Base-by-base conservation (phyloP, 2,888 invertebrate genomes). In the Agrotis segetum region DNA sequence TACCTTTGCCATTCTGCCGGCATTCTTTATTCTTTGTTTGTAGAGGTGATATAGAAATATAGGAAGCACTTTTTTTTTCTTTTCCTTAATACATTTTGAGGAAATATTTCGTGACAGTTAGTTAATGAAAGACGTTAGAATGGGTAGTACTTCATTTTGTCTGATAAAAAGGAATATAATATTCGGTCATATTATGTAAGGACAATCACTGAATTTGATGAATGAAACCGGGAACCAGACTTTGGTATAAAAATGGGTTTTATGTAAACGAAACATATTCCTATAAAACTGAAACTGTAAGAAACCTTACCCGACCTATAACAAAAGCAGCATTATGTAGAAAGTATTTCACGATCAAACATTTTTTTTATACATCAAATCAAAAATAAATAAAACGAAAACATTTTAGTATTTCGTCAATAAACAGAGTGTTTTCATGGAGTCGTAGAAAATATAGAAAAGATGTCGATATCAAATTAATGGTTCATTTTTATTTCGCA, bases 1-100 rank as follows among this genome's bases (percentile, higher is more conserved):
- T 85, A 87, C 82, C 80, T 83, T 84, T 62, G 69, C 83, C 71
- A 82, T 85, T 86, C 74, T 67, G 77, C 81, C 75, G 76, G 75
- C 80, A 81, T 84, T 80, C 76, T 85, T 81, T 80, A 79, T 86
- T 83, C 72, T 82, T 71, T 79, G 59, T 79, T 79, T 68, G 71
- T 58, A 4, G 16, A 55, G n/a, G 40, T 62, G 53, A 60, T 68
- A 40, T 53, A 58, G 49, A 74, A 74, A 60, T 79, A 74, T 79
- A 19, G 49, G 19, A 13, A 4, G n/a, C 19, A 11, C 47, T 58
- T 11, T 17, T 59, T 44, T 24, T 21, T n/a, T 62, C n/a, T 59
- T 52, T 44, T 40, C 21, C 0, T 47, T 21, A 34, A 16, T 21
- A n/a, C 55, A 16, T 19, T 69, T 52, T 52, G 24, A 24, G 19